phyloP scores from a whole-genome alignment of 2,888 invertebrate genomes.

The Strigamia crassipes region DNA sequence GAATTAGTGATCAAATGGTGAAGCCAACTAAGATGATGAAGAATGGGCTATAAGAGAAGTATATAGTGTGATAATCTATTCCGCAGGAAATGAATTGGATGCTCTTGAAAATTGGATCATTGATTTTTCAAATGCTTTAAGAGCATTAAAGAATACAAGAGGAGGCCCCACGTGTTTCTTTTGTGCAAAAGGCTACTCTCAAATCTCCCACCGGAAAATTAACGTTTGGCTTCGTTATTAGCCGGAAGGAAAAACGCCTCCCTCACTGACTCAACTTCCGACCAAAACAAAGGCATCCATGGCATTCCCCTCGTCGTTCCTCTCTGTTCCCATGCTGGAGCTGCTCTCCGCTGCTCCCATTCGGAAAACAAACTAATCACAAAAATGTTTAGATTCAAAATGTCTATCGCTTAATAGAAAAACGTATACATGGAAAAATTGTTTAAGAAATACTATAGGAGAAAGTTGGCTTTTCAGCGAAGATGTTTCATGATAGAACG shows the following conservation, averaged over 20 bases:
- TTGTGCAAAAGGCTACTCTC: neutral
- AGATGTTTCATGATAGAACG: too few relatives aligned
- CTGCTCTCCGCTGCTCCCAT: neutral
- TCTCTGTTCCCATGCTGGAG: neutral
- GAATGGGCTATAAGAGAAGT: neutral
- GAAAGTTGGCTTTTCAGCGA: too few relatives aligned
- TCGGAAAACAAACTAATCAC: neutral
- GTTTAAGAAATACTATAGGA: too few relatives aligned
- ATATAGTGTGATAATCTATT: neutral
- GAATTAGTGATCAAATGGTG: neutral
- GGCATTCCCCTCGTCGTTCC: neutral
- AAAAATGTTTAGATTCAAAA: too few relatives aligned
- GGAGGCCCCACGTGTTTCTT: neutral
- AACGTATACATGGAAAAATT: too few relatives aligned
- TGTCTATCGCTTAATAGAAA: too few relatives aligned
- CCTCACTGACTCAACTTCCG: neutral
- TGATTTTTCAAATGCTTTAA: neutral
- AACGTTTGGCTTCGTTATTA: neutral
- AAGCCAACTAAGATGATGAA: neutral
- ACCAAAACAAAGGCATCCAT: neutral
- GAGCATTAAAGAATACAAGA: neutral
- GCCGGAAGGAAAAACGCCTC: neutral
- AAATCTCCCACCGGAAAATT: neutral
- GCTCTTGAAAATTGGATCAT: neutral
- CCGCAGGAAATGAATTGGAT: neutral